Evolutionary conservation across 2,113 vertebrate genomes (phyloP).

Genomic region (Puntigrus tetrazona): DNA sequence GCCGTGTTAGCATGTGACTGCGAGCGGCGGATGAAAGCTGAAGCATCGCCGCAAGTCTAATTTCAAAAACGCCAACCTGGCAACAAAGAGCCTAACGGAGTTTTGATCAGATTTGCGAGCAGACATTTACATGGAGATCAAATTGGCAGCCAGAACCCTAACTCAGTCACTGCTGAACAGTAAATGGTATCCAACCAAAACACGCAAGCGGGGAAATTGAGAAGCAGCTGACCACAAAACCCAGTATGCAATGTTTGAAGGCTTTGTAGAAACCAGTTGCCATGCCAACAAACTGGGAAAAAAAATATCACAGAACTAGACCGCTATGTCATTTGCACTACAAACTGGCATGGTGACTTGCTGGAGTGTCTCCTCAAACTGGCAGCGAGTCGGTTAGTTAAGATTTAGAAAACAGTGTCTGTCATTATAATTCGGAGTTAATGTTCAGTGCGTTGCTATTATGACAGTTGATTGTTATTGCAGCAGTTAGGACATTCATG

Average conservation of each 20-base stretch:
- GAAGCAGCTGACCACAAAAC: slow-evolving; percentile 1
- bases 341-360: slow-evolving; percentile 11
- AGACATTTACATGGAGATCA: not conserved
- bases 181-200: not conserved
- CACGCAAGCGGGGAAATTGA: not conserved
- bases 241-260: not conserved
- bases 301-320: slow-evolving; percentile 12
- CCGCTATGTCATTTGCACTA: not conserved
- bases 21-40: not conserved
- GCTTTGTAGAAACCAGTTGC: slow-evolving; percentile 23
- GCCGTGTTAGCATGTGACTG: not conserved
- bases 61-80: slow-evolving; percentile 32
- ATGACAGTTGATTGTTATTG: slow-evolving; percentile 19
- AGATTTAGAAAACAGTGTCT: slow-evolving; percentile 14
- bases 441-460: slow-evolving; percentile 24
- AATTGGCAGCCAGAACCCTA: not conserved
- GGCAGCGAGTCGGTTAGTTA: not conserved
- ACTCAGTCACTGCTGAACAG: not conserved
- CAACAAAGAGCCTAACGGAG: slow-evolving; percentile 6
- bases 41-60: slow-evolving; percentile 2
- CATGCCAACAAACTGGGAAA: slow-evolving; percentile 39
- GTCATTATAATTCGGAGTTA: not conserved
- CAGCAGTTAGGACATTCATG: slow-evolving; percentile 13
- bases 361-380: slow-evolving; percentile 4
- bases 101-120: not conserved